A percentile compares a stretch with the other conserved stretches of the same genome.
Evolutionary conservation across 2,797 vertebrate species (phyloP).

Genomic region (Spinus pinus): DNA sequence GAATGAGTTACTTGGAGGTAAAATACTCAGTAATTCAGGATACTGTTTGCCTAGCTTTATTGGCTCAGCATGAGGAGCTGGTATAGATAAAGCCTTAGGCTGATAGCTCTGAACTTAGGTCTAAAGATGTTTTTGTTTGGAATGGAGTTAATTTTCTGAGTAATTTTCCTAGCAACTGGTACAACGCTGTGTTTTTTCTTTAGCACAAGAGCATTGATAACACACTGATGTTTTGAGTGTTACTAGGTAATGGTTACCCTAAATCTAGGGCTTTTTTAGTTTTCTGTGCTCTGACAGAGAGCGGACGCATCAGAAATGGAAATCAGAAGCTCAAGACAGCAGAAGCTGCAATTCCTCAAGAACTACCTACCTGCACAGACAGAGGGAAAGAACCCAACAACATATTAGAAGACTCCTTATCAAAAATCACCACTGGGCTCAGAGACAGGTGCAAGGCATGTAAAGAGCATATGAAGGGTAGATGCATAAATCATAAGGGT

Average conservation of each 20-base stretch:
- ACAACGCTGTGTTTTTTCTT: background rate
- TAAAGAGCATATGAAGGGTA: background rate
- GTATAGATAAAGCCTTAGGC: background rate
- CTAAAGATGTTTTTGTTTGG: background rate
- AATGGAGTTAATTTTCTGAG: background rate
- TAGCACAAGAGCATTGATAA: background rate
- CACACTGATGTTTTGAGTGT: background rate
- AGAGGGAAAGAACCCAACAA: background rate
- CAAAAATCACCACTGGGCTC: background rate
- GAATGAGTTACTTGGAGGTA: background rate
- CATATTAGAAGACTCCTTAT: background rate
- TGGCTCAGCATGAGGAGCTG: background rate
- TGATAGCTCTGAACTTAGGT: accelerated
- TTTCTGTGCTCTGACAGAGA: background rate
- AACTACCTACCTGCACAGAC: background rate
- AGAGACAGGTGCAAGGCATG: accelerated
- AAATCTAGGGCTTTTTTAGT: background rate
- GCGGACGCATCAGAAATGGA: background rate
- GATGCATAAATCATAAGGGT: background rate
- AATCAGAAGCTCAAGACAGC: background rate
- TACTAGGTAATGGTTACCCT: background rate
- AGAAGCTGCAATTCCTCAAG: background rate
- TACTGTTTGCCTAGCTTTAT: background rate
- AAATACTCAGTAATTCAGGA: background rate
- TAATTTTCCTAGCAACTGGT: background rate